phyloP scores from a whole-genome alignment of 2,113 vertebrate genomes.

The Holacanthus passer region DNA sequence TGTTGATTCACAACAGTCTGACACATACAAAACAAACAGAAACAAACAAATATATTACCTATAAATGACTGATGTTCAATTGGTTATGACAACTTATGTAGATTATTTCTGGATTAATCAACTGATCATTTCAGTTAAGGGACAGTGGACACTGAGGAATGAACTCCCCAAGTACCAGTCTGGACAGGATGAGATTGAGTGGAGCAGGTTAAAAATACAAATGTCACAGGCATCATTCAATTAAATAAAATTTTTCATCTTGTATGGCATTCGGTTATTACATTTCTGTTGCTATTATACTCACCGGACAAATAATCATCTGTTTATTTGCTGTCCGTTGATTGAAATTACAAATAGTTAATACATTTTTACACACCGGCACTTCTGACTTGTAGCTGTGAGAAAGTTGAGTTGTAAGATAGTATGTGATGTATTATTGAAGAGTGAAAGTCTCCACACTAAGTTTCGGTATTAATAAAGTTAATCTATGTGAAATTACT shows the following conservation, averaged over 20 bases:
- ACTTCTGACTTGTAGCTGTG: not conserved
- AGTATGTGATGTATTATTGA: not conserved
- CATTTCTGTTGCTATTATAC: not conserved
- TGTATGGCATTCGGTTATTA: not conserved
- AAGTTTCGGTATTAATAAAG: not conserved
- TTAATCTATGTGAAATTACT: not conserved
- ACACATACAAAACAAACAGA: conserved; percentile 11
- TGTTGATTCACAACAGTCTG: conserved; percentile 3
- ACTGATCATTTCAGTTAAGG: not conserved
- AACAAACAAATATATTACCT: too few species aligned
- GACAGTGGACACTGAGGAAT: not conserved
- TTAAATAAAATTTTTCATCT: not conserved
- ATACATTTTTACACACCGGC: not conserved
- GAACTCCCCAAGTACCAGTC: not conserved
- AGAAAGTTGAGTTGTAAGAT: not conserved
- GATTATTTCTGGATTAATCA: not conserved
- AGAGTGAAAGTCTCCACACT: not conserved
- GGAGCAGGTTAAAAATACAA: not conserved
- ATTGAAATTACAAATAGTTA: not conserved
- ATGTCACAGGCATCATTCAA: not conserved
- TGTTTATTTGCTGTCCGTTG: not conserved
- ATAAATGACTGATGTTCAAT: too few species aligned
- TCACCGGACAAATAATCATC: not conserved
- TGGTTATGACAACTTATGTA: not conserved
- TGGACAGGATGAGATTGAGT: not conserved